phyloP scores from a whole-genome alignment of 1,140 invertebrate species.

The Drosophila elegans region DNA sequence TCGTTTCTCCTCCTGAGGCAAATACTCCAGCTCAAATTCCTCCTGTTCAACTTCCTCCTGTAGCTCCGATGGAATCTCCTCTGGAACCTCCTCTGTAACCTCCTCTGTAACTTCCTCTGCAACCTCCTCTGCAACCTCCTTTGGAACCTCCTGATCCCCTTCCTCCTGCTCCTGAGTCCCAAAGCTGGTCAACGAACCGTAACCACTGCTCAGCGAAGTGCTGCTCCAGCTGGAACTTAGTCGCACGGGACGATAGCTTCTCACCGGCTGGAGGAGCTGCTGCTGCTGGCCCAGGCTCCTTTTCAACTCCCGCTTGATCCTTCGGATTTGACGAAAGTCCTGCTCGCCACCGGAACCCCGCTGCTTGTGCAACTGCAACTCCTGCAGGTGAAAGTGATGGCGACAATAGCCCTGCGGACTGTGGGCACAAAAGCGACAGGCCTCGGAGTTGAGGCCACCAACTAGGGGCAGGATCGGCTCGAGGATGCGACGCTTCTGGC shows the following conservation, averaged over 20 bases:
- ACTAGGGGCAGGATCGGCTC: conserved; percentile 62
- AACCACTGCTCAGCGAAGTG: conserved; percentile 64
- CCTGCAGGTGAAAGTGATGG: conserved; percentile 79
- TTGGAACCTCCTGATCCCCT: background rate
- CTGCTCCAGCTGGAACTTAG: conserved; percentile 47
- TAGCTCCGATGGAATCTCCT: background rate
- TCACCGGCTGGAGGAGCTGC: conserved; percentile 34
- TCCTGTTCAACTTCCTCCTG: conserved; percentile 2
- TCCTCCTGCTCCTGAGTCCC: conserved; percentile 30
- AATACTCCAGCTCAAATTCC: background rate
- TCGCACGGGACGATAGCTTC: conserved; percentile 33
- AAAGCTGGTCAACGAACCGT: conserved; percentile 42
- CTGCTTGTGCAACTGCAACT: conserved; percentile 53
- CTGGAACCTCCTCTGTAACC: background rate
- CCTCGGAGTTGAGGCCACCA: conserved; percentile 56
- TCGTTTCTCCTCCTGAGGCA: background rate
- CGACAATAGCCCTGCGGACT: conserved; percentile 82
- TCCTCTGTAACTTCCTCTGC: background rate
- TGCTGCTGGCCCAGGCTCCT: conserved; percentile 70
- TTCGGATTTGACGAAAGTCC: conserved; percentile 64
- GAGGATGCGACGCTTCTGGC: conserved; percentile 64
- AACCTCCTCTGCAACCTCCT: background rate
- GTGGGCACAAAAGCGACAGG: conserved; percentile 82
- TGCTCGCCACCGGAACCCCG: conserved; percentile 26
- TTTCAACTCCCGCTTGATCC: conserved; percentile 71